Evolutionary conservation across 2,797 vertebrate species (phyloP).

Genomic region (Taeniopygia guttata): DNA sequence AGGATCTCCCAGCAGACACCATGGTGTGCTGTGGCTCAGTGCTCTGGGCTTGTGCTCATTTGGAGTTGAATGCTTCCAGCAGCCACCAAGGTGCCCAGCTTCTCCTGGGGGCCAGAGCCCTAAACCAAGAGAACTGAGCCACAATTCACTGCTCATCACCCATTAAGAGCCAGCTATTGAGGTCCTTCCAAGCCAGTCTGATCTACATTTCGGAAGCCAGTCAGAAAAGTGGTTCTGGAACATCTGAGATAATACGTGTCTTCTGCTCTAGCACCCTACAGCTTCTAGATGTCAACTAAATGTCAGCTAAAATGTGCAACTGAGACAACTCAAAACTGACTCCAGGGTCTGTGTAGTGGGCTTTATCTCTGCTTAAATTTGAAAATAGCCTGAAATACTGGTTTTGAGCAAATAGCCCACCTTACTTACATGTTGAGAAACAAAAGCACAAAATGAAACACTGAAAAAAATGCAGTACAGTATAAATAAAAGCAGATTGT

Average conservation of each 20-base stretch:
- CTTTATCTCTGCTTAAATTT: neutral
- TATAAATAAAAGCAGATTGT: neutral
- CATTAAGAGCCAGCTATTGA: neutral
- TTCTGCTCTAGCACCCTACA: neutral
- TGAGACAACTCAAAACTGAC: neutral
- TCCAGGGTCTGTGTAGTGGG: neutral
- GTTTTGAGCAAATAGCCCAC: neutral
- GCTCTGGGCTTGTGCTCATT: neutral
- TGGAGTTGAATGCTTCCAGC: neutral
- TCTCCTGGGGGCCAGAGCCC: neutral
- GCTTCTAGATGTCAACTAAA: neutral
- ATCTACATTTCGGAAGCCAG: neutral
- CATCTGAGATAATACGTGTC: neutral
- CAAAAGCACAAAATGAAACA: neutral
- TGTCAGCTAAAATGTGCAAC: neutral
- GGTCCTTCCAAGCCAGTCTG: neutral
- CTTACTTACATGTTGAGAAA: neutral
- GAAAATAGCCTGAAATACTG: neutral
- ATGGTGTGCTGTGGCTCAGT: fast-evolving
- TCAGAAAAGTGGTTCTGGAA: neutral
- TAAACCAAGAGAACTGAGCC: neutral
- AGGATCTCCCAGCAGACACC: neutral
- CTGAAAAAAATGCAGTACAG: neutral
- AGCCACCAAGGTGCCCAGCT: neutral
- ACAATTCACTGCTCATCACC: neutral